These are phyloP conservation scores for Falco biarmicus DNA, from an alignment of 2,797 vertebrate species.

Conservation along the genomic window DNA sequence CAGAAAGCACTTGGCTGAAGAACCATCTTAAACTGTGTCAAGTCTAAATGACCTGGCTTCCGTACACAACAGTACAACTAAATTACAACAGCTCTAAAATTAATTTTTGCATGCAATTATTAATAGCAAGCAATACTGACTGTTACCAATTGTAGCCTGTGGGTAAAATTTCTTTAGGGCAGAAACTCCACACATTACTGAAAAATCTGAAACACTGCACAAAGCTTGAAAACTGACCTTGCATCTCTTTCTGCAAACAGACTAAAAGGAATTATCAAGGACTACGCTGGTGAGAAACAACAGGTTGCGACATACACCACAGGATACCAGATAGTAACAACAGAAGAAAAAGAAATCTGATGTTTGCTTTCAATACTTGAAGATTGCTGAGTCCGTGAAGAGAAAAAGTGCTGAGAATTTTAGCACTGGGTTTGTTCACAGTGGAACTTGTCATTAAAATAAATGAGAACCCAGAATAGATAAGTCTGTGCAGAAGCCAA, in stretches of 20 bases:
- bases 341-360: not conserved
- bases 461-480: not conserved
- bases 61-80: not conserved
- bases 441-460: not conserved
- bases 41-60: not conserved
- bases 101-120: not conserved
- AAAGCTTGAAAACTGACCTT: constrained; percentile 17
- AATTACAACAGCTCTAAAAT: not conserved
- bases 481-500: not conserved
- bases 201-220: not conserved
- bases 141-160: not conserved
- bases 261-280: constrained; percentile 7
- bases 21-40: not conserved
- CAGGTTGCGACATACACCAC: not conserved
- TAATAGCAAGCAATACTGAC: not conserved
- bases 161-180: not conserved
- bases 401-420: not conserved
- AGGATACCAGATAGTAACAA: not conserved
- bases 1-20: not conserved
- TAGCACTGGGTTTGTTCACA: not conserved
- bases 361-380: not conserved
- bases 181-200: not conserved
- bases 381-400: not conserved
- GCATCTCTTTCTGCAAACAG: not conserved
- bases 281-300: constrained; percentile 2